Base-by-base conservation (phyloP, 1,140 invertebrate genomes). In the Hylyphantes graminicola region DNA sequence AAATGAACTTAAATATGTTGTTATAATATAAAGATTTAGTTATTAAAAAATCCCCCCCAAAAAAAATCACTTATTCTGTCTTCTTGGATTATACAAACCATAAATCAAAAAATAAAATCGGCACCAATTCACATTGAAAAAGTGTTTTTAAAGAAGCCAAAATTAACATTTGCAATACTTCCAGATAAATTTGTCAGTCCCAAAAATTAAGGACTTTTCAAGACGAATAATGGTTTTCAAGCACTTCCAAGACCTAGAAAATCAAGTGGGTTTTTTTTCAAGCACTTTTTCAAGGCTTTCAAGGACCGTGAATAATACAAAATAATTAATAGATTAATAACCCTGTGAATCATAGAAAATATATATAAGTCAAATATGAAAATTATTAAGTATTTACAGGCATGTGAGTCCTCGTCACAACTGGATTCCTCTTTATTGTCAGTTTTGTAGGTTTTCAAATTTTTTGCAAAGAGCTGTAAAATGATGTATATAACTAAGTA, bases 371-470 rank as follows among this genome's bases (percentile, higher is more conserved):
- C 11, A 64, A 17, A 72, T 63, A 54, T 17, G 10, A 8, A 55
- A 57, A 57, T 19, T 6, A 21, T 13, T 21, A 73, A 19, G 12
- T 19, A 74, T 51, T 55, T 74, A 68, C 65, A 74, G n/a, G 12
- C 19, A n/a, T 67, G 5, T 21, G 70, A 9, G 13, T n/a, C 64
- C 35, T 78, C 75, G 35, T 55, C 63, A 7, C 48, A 21, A 77
- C 51, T 67, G 12, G 76, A 78, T 17, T 51, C 76, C 21, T 78
- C 12, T 10, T 15, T 64, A 63, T 76, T 61, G 50, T 55, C 76
- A 5, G 17, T 48, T 78, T 78, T 78, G 15, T 19, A 13, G 8
- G 19, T 17, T 65, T 35, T 78, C 12, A 78, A 63, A 53, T 78
- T 54, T 54, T 21, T 13, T 53, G 21, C 21, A 13, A 35, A 78